Evolutionary conservation across 1,140 invertebrate species (phyloP), one percentile per base, ranked within the genome.

Genomic region (Nebria ingens): DNA sequence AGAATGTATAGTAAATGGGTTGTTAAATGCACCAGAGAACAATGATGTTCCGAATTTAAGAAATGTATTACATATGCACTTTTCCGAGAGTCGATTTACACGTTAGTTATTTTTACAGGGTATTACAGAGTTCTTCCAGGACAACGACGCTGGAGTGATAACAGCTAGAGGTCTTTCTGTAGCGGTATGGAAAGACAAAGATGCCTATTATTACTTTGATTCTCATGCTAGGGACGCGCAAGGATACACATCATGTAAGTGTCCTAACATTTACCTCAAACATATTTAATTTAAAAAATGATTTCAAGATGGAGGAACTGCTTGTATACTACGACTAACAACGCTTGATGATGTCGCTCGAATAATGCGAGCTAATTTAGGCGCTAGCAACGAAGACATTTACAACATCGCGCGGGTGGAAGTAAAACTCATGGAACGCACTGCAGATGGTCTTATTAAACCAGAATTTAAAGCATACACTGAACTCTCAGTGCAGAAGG

Each of bases 151-250:
- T 38, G 74, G 67, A 0, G 69, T 78, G 2, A 52, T 77, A 11
- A 76, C 74, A 0, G 69, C 70, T 1, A 58, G 73, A 1, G 66
- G 68, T 2, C 68, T 67, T 0, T 76, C 75, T 2, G 62, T 68
- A 0, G 73, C 71, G 0, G 59, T 78, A 1, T 76, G 73, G 71
- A 70, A 64, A 50, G 62, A 65, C 11, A 68, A 71, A 6, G 67
- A 69, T 2, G 62, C 62, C 1, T 71, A 62, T 54, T 78, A 71
- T 61, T 70, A 73, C 57, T 75, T 74, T 38, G 75, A 77, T 56
- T 73, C 76, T 12, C 74, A 77, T 51, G 73, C 68, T 6, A 72
- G 75, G 42, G 70, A 77, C 59, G 68, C 73, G 19, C 70, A 72
- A 59, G 76, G 76, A 9, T 40, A 63, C 11, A 49, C 38, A 50